These are phyloP conservation scores for Cheilosia vulpina DNA, from an alignment of 2,888 invertebrate genomes.

Conservation along the genomic window DNA sequence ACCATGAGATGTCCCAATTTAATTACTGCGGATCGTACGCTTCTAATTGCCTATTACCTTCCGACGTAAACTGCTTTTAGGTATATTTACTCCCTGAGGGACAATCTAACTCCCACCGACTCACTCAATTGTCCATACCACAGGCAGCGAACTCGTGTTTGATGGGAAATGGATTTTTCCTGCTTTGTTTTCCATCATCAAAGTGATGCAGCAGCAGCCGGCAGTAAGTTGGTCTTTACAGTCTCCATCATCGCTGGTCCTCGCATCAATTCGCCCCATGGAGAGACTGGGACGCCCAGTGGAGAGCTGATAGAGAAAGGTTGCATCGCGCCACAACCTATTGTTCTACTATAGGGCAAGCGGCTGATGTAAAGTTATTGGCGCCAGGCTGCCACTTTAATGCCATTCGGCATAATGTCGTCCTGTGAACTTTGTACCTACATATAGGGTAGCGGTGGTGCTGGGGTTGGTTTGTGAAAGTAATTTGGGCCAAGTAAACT, in stretches of 20 bases:
- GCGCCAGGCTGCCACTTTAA: conserved; percentile 67
- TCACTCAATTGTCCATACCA: conserved; percentile 52
- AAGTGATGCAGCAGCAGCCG: conserved; percentile 51
- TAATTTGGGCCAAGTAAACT: conserved; percentile 53
- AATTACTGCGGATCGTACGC: conserved; percentile 83
- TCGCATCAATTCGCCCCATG: conserved; percentile 16
- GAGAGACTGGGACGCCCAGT: conserved; percentile 36
- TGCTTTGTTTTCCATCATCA: conserved; percentile 48
- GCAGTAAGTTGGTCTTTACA: neutral
- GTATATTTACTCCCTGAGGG: conserved; percentile 71
- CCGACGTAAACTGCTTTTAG: conserved; percentile 75
- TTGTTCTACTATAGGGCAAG: conserved; percentile 15
- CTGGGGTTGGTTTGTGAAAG: conserved; percentile 31
- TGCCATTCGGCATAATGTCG: conserved; percentile 44
- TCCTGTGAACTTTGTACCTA: conserved; percentile 28
- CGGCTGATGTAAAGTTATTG: conserved; percentile 58
- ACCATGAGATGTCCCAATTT: conserved; percentile 81
- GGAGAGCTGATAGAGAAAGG: conserved; percentile 41
- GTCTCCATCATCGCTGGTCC: conserved; percentile 12
- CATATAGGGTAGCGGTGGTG: neutral
- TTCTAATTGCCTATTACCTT: conserved; percentile 83
- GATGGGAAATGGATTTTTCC: conserved; percentile 60
- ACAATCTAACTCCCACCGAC: conserved; percentile 51
- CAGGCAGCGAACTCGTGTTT: conserved; percentile 35
- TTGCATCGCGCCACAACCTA: conserved; percentile 47